Base-by-base conservation (phyloP, 2,113 vertebrate genomes). In the Halcyon malimbica region DNA sequence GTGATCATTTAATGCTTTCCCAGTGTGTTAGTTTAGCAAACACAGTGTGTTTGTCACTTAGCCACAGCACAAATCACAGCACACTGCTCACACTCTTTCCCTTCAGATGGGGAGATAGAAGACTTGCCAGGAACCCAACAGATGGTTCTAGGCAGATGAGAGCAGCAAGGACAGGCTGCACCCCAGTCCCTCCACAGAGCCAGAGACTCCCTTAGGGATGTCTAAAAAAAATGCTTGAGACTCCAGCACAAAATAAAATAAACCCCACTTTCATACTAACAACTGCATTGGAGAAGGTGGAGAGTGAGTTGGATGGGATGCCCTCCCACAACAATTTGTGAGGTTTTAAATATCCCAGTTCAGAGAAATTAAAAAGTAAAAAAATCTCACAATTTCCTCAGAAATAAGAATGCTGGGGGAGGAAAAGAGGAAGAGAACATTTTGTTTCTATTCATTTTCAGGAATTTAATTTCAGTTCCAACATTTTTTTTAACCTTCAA, bases 371-470 rank as follows among this genome's bases (percentile, higher is more conserved):
- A 83, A 76, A 79, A 95, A 90, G 42, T 74, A 0, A 26, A 86
- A 70, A 74, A 76, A 64, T 2, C 67, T 87, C 83, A 75, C 24
- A 26, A 68, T 89, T 89, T 92, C 80, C 77, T 83, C 91, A 91
- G 87, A 95, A 95, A 93, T 90, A 96, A 93, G 91, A 92, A 92
- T 25, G 1, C 65, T 28, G 91, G 81, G 91, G 83, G 93, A 96
- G 87, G 94, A 93, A 96, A 93, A 94, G 48, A 96, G 91, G 91
- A 97, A 94, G 93, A 94, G 94, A 97, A 96, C 95, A 92, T 92
- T 96, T 94, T 94, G 94, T 80, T 80, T 92, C 88, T 70, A 90
- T 81, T 96, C 85, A 93, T 96, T 96, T 96, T 96, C 86, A 97
- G 92, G 92, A 96, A 95, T 96, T 92, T 91, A 69, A 87, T 67